Evolutionary conservation across 1,140 invertebrate species (phyloP), one percentile per base, ranked within the genome.

Genomic region (Heliconius hermathena): DNA sequence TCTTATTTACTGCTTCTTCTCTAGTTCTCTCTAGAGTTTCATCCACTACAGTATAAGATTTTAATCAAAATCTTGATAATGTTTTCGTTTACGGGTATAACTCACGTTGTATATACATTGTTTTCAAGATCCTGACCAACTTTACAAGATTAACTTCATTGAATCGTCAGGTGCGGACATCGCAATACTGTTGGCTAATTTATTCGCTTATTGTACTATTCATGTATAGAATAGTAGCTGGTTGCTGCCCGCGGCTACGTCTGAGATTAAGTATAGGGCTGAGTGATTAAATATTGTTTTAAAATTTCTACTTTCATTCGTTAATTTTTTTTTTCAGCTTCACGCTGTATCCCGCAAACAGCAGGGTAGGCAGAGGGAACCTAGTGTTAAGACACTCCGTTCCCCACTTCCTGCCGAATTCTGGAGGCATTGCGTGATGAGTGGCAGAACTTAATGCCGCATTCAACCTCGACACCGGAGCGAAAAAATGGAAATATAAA

Each of bases 131-230:
- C 60, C 71, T n/a, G 70, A 57, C 26, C 26, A 33, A 75, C 71
- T 73, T 60, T 77, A 72, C 75, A 29, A 73, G 79, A 77, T 79
- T 75, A 84, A 71, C 79, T 78, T 82, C 83, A 87, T 87, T 86
- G 84, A 87, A 84, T 84, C 86, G 86, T 87, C 84, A 82, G 38
- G 38, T 71, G 82, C 76, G 57, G 83, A 82, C 81, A 81, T 80
- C 75, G 81, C 78, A 84, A 84, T 84, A 81, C 78, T 73, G 78
- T 77, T 82, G 74, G 80, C 84, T 87, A 87, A 87, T 88, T 88
- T 88, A 88, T 88, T 86, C 82, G 77, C 79, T 86, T 85, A 88
- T 88, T 88, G 87, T 88, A 73, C 71, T 71, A 52, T 73, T 70
- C 49, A 77, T 73, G 70, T 70, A 73, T 72, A 57, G 38, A 73